Evolutionary conservation across 2,113 vertebrate genomes (phyloP), one percentile per base, ranked within the genome.

Genomic region (Eptesicus fuscus): DNA sequence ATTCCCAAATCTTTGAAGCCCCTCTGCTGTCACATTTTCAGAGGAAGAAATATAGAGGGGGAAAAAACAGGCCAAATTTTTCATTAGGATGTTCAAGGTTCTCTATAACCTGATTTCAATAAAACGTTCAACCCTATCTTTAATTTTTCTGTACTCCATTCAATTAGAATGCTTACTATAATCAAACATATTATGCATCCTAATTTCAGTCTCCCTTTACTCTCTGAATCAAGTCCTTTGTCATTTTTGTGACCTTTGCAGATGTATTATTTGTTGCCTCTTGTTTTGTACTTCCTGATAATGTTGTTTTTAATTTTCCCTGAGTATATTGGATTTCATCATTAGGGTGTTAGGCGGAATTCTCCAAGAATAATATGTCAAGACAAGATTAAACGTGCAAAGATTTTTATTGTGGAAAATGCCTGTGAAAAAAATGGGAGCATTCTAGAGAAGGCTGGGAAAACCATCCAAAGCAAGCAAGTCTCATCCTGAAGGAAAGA

Each of bases 331-430:
- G 83, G 5, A 92, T 95, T 95, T 94, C 16, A 51, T 94, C 42
- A 91, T 69, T 30, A 82, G 14, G 18, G 0, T 12, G 3, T 82
- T 90, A 86, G 32, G 28, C 40, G 67, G 23, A 13, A 22, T 80
- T n/a, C 42, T 92, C 59, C n/a, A 90, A 87, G 88, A 47, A 90
- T 47, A 90, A 82, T 22, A 83, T 74, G 23, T 78, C 79, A 93
- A 79, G 65, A 65, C 9, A 61, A 93, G 69, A 95, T 44, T 49
- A 79, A 95, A 84, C 18, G 6, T 44, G 37, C 22, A 65, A 69
- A 86, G 23, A 47, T 65, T 79, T 92, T 94, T 88, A 44, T 44
- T 25, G 37, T 47, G 53, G 32, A 16, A 97, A 96, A 95, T 78
- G 7, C 30, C 76, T 44, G 1, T 9, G 28, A 49, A 42, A 83